Evolutionary conservation across 2,797 vertebrate genomes (phyloP).

Genomic region (Chlorospingus flavigularis): DNA sequence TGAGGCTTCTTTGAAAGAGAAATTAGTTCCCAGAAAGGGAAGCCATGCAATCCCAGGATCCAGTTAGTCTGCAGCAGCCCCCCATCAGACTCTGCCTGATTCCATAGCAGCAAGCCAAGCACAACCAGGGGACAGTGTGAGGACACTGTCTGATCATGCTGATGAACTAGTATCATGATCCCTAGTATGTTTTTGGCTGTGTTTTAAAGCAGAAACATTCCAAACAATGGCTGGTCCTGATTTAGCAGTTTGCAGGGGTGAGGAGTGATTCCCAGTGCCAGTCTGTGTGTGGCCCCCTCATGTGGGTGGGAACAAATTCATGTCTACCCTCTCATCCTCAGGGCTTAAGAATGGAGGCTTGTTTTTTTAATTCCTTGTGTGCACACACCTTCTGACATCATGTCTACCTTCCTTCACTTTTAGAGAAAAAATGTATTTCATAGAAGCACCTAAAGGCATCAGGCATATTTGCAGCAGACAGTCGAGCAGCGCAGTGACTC

Average conservation of each 20-base stretch:
- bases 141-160: neutral
- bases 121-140: neutral
- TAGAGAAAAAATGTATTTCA: neutral
- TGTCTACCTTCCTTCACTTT: neutral
- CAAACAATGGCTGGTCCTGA: neutral
- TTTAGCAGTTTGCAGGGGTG: neutral
- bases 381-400: neutral
- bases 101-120: neutral
- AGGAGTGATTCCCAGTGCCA: neutral
- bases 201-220: neutral
- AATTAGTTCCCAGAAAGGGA: neutral
- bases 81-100: neutral
- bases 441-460: neutral
- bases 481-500: accelerated
- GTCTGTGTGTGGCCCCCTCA: accelerated
- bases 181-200: neutral
- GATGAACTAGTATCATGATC: neutral
- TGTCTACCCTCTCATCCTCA: neutral
- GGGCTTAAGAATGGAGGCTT: neutral
- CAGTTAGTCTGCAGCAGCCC: neutral
- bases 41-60: neutral
- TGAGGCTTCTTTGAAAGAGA: neutral
- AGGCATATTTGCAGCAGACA: accelerated
- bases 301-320: neutral
- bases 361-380: neutral